Percentiles rank a stretch among this genome's conserved stretches.
Conservation (phyloP, 2,888 invertebrate genomes). For the Imbricaverruca yamaguchii region DNA sequence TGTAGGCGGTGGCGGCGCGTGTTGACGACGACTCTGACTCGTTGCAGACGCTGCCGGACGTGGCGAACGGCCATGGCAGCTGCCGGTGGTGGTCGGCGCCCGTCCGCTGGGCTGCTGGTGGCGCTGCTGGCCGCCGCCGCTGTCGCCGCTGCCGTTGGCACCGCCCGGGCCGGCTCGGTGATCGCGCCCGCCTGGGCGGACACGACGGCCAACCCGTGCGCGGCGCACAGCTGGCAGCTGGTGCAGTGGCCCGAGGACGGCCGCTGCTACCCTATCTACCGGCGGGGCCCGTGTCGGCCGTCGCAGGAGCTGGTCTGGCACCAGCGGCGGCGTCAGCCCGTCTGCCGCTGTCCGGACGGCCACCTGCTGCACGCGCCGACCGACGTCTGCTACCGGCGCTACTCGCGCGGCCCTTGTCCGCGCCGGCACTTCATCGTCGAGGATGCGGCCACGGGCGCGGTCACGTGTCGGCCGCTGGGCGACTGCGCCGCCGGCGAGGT, state of each 20-base stretch:
- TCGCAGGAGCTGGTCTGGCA: constrained; percentile 29
- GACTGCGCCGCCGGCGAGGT: constrained; percentile 39
- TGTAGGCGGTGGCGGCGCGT: too few species aligned
- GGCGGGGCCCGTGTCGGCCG: constrained; percentile 59
- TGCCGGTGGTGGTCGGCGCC: background rate
- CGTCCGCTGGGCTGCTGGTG: background rate
- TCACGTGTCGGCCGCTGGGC: constrained; percentile 29
- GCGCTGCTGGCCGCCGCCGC: background rate
- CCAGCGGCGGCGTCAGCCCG: constrained; percentile 48
- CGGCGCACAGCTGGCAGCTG: constrained; percentile 74
- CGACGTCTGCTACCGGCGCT: constrained; percentile 47
- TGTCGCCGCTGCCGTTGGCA: background rate
- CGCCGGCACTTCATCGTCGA: constrained; percentile 56
- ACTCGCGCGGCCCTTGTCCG: constrained; percentile 58
- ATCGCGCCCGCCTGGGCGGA: constrained; percentile 81
- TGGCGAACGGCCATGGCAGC: background rate
- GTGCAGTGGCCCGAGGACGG: constrained; percentile 75
- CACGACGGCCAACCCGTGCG: constrained; percentile 70
- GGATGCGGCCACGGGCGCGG: constrained; percentile 1
- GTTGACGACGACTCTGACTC: too few species aligned
- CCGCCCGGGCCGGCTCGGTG: constrained; percentile 42
- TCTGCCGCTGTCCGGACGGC: constrained; percentile 26
- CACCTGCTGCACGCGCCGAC: background rate
- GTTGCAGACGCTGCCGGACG: too few species aligned
- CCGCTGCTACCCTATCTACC: constrained; percentile 79